Percentiles rank a stretch among this genome's conserved stretches.
These are phyloP conservation scores for Eilema griseolum DNA, from an alignment of 2,888 invertebrate species.

Conservation along the genomic window DNA sequence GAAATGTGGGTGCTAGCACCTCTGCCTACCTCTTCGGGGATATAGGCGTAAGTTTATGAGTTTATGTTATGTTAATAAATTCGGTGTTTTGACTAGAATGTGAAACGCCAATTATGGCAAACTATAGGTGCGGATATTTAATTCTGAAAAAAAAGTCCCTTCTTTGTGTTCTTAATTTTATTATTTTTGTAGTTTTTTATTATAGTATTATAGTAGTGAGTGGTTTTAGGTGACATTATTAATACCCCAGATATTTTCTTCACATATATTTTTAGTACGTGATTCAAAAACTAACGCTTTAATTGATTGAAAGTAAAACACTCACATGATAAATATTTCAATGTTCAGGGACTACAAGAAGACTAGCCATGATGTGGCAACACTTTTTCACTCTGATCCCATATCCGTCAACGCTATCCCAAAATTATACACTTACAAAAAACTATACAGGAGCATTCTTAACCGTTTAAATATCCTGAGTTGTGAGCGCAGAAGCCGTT, in stretches of 20 bases:
- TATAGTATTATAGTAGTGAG: too few species aligned
- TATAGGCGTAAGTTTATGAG: too few species aligned
- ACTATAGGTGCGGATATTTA: neutral
- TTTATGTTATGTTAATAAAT: too few species aligned
- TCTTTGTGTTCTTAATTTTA: neutral
- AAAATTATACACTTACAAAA: neutral
- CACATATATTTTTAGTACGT: too few species aligned
- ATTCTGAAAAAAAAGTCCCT: neutral
- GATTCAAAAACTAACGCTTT: neutral
- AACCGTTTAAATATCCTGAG: neutral
- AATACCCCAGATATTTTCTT: neutral
- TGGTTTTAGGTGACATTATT: neutral
- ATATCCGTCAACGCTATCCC: neutral
- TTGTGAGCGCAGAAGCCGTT: neutral
- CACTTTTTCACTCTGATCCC: neutral
- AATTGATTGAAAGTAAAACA: neutral
- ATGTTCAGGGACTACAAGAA: neutral
- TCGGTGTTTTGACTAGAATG: neutral
- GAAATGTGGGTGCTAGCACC: too few species aligned
- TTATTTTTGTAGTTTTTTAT: neutral
- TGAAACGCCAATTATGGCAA: neutral
- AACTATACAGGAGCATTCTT: neutral
- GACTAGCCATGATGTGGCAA: neutral
- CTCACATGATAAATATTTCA: neutral
- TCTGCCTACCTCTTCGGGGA: too few species aligned